Evolutionary conservation across 2,888 invertebrate genomes (phyloP), one percentile per base, ranked within the genome.

Genomic region (Peribatodes rhomboidaria): DNA sequence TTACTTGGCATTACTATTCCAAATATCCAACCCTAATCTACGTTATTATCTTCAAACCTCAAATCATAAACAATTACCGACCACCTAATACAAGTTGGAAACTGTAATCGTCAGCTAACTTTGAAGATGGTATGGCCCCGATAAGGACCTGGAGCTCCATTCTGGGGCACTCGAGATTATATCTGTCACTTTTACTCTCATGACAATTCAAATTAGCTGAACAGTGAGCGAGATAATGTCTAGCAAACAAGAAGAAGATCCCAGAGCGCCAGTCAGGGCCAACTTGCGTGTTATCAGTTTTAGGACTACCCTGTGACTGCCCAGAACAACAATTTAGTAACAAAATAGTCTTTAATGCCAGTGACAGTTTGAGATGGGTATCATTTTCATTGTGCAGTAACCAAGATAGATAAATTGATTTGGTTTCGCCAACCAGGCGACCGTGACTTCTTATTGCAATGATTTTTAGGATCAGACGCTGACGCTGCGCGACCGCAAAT

Each of bases 271-370:
- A 31, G 41, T 59, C 54, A 41, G 54, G 39, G 47, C 42, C 46
- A 60, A 58, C 62, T 68, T 66, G 46, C 14, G 59, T 49, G 64
- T 67, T 71, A 71, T 68, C 70, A 63, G 68, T 71, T 67, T 14
- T 6, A 37, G 44, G 56, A 61, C 37, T 22, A 52, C 44, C 57
- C 47, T 54, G 46, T 27, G 52, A 39, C 52, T 53, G 11, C 16
- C 49, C 49, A n/a, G 42, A 55, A 54, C 41, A 53, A 54, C 61
- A 35, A 47, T 42, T 31, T 55, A 18, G 55, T 16, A 18, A 1
- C 31, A 10, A 11, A 44, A 42, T 54, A 13, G 41, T 22, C 20
- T 47, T 11, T 53, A 10, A 16, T 52, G 27, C 6, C 27, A 6
- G 16, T 33, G 16, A 49, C 33, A 33, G 33, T 49, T 49, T 49